Conservation (phyloP, 2,888 invertebrate species). For the Trichogramma dendrolimi region DNA sequence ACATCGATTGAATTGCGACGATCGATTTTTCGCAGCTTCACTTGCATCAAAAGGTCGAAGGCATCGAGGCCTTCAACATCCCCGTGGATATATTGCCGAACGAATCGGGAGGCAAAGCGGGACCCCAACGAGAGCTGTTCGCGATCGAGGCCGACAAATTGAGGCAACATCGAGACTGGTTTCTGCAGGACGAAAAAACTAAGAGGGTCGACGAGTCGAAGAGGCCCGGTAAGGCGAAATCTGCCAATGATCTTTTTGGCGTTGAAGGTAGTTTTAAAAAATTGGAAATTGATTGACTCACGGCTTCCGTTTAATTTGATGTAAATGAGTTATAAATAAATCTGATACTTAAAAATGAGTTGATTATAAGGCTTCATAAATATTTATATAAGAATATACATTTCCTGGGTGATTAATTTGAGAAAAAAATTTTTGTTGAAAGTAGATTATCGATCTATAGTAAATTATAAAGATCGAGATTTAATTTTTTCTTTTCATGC, state of each 20-base stretch:
- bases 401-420: too few species aligned
- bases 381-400: too few species aligned
- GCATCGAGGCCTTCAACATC: slow-evolving; percentile 49
- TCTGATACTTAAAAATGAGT: too few species aligned
- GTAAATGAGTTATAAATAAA: too few species aligned
- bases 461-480: too few species aligned
- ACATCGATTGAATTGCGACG: neutral
- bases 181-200: slow-evolving; percentile 53
- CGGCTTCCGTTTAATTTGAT: too few species aligned
- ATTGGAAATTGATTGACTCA: too few species aligned
- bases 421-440: too few species aligned
- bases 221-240: slow-evolving; percentile 57
- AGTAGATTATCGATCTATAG: too few species aligned
- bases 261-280: slow-evolving; percentile 63
- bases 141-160: slow-evolving; percentile 38
- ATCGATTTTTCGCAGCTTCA: slow-evolving; percentile 38
- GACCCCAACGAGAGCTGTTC: slow-evolving; percentile 41
- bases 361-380: too few species aligned
- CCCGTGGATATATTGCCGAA: slow-evolving; percentile 60
- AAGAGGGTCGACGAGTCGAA: slow-evolving; percentile 59
- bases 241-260: slow-evolving; percentile 60
- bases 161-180: slow-evolving; percentile 47
- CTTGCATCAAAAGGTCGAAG: slow-evolving; percentile 55
- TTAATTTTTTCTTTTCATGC: too few species aligned
- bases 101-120: slow-evolving; percentile 61